Evolutionary conservation across 92 coral and sea anemone genomes (phyloP).

Genomic region (Micromussa lordhowensis): DNA sequence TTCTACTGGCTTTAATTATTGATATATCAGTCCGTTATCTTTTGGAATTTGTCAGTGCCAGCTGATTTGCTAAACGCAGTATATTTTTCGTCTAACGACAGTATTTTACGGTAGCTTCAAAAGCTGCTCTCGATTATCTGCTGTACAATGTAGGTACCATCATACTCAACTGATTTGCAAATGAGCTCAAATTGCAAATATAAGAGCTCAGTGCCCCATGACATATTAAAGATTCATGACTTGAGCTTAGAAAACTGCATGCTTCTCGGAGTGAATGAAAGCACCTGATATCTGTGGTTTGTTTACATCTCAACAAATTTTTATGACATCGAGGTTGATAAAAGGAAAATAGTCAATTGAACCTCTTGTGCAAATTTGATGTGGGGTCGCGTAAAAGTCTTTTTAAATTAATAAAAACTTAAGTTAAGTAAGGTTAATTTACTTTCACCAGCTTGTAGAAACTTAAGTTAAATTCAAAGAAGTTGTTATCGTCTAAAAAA

Average conservation of each 20-base stretch:
- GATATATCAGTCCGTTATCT: background rate
- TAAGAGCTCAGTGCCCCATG: background rate
- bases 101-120: background rate
- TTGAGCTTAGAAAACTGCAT: background rate
- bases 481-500: background rate
- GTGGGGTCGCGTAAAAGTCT: background rate
- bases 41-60: background rate
- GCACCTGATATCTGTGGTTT: background rate
- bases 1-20: background rate
- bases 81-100: background rate
- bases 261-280: background rate
- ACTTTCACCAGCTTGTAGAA: background rate
- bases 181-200: background rate
- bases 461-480: background rate
- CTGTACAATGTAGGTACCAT: too few relatives aligned
- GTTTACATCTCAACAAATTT: background rate
- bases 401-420: too few relatives aligned
- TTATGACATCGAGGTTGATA: background rate
- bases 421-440: background rate
- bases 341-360: background rate
- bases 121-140: background rate
- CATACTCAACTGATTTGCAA: background rate
- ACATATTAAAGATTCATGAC: slow-evolving; percentile 1
- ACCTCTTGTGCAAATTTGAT: too few relatives aligned
- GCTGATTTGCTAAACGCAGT: background rate